A percentile compares a stretch with the other conserved stretches of the same genome.
phyloP scores from a whole-genome alignment of 2,113 vertebrate species.

The zebrafish (Danio rerio) region GRCz12tu NC_133177.1:8641001-8641500 shows the following conservation, averaged over 20 bases:
- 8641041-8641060: slow-evolving; percentile 98
- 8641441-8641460: slow-evolving; percentile 4
- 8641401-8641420: background rate
- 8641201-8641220: slow-evolving; percentile 16
- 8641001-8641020: slow-evolving; percentile 99
- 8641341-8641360: background rate
- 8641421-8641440: slow-evolving; percentile 14
- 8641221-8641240: background rate
- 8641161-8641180: background rate
- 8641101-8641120: slow-evolving; percentile 97
- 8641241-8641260: slow-evolving; percentile 23
- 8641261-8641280: slow-evolving; percentile 28
- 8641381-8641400: background rate
- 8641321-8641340: background rate
- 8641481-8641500: background rate
- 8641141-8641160: background rate
- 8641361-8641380: background rate
- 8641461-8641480: background rate
- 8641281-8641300: slow-evolving; percentile 4
- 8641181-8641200: background rate
- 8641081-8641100: slow-evolving; percentile 97
- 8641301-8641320: slow-evolving; percentile 7
- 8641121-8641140: slow-evolving; percentile 97
- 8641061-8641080: slow-evolving; percentile 96
- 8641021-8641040: slow-evolving; percentile 98